Evolutionary conservation across 2,888 invertebrate species (phyloP).

Genomic region (Saturnia pavonia): DNA sequence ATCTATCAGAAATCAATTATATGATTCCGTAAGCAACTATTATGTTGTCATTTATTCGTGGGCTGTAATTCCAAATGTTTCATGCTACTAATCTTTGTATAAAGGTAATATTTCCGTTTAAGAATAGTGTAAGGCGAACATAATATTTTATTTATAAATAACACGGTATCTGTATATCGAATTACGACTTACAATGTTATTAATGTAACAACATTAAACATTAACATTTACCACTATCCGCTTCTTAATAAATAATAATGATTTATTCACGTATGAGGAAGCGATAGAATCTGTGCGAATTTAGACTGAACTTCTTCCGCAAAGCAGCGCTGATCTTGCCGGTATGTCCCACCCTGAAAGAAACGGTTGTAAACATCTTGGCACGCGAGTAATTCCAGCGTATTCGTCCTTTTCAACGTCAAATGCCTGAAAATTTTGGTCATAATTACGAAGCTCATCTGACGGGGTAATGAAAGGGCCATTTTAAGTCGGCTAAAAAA

Average conservation of each 20-base stretch:
- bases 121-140: background rate
- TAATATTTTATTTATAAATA: conserved; percentile 8
- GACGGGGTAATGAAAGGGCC: no score
- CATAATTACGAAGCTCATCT: no score
- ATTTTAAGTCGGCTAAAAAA: no score
- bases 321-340: no score
- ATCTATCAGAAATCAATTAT: conserved; percentile 10
- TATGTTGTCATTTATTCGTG: conserved; percentile 10
- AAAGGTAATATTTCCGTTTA: background rate
- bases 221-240: background rate
- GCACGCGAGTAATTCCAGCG: no score
- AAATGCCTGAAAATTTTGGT: no score
- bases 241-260: background rate
- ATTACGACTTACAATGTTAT: no score
- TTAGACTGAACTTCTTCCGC: no score
- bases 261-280: background rate
- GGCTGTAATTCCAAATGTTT: background rate
- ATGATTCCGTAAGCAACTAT: background rate
- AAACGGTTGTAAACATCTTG: no score
- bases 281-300: background rate
- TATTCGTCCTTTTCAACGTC: no score
- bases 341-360: no score
- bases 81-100: conserved; percentile 2
- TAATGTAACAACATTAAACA: no score
- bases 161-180: background rate